Conservation (phyloP, 35 echinoderm and acorn worm species). For the Strongylocentrotus purpuratus region DNA sequence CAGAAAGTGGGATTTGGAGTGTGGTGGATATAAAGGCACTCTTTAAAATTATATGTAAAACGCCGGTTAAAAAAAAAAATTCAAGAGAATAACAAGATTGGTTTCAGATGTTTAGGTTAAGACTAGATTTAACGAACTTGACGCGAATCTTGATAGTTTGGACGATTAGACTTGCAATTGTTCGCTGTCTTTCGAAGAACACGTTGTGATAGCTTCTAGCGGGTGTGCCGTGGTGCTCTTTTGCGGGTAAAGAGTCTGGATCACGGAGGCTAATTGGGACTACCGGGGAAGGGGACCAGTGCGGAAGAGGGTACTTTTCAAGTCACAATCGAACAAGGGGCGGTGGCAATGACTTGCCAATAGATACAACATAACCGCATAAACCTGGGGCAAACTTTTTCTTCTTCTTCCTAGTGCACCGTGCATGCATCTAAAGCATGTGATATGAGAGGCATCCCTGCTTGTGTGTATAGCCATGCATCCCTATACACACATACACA, state of each 20-base stretch:
- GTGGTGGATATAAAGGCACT: too few relatives aligned
- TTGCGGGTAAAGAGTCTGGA: neutral
- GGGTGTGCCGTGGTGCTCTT: neutral
- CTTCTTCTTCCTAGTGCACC: neutral
- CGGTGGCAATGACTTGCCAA: conserved; percentile 20
- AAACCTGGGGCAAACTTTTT: neutral
- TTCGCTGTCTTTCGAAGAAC: neutral
- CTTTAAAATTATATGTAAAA: too few relatives aligned
- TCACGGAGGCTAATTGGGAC: conserved; percentile 10
- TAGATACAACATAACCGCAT: neutral
- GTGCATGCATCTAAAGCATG: neutral
- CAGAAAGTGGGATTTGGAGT: too few relatives aligned
- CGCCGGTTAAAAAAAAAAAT: too few relatives aligned
- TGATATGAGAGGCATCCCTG: neutral
- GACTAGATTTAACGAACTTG: too few relatives aligned
- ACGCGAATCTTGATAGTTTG: too few relatives aligned
- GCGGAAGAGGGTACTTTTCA: conserved; percentile 45
- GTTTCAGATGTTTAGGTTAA: too few relatives aligned
- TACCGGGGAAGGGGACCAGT: neutral
- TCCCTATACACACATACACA: neutral
- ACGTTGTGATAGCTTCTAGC: neutral
- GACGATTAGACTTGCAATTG: neutral
- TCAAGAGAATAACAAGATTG: too few relatives aligned
- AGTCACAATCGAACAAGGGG: conserved; percentile 34
- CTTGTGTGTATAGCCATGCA: neutral